These are phyloP conservation scores for Spisula solida DNA, from an alignment of 2,888 invertebrate genomes.

Conservation along the genomic window DNA sequence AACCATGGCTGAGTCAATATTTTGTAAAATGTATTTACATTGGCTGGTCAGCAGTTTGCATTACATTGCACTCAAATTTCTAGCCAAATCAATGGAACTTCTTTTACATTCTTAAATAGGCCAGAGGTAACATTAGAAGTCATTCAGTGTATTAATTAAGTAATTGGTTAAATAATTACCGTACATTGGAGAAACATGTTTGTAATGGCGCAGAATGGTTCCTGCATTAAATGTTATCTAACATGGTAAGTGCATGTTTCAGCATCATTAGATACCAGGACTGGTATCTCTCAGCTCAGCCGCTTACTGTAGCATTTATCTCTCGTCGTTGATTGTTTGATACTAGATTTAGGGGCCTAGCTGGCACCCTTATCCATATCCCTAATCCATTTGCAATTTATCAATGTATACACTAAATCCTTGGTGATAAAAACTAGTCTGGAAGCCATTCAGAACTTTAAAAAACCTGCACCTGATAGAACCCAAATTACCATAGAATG, in stretches of 20 bases:
- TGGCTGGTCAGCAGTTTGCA: no score
- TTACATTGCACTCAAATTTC: no score
- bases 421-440: not conserved
- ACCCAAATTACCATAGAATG: not conserved
- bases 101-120: not conserved
- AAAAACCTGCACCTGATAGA: not conserved
- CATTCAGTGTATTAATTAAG: conserved; percentile 15
- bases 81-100: not conserved
- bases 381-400: not conserved
- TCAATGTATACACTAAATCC: not conserved
- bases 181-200: not conserved
- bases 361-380: not conserved
- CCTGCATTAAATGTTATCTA: conserved; percentile 11
- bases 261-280: conserved; percentile 14
- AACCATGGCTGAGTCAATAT: no score
- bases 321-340: not conserved
- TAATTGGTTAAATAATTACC: not conserved
- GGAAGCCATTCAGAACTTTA: not conserved
- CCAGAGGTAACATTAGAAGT: not conserved
- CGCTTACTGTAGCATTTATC: not conserved
- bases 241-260: conserved; percentile 18
- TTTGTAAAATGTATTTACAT: no score
- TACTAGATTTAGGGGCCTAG: not conserved
- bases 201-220: not conserved
- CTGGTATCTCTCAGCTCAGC: no score